Conservation (phyloP, 1,140 invertebrate species). For the Atopsyche davidsoni region DNA sequence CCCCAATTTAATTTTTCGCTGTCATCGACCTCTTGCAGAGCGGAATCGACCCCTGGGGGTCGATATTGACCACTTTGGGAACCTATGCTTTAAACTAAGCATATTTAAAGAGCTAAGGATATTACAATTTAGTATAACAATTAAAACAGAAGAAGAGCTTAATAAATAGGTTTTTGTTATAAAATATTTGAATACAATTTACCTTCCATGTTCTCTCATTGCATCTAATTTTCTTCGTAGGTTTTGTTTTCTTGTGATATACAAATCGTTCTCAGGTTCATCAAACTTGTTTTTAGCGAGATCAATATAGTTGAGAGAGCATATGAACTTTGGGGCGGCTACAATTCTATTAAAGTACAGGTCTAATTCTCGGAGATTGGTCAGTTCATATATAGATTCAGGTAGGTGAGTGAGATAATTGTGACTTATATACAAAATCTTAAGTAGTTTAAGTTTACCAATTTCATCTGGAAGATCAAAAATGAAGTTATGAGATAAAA, state of each 20-base stretch:
- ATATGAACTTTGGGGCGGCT: not conserved
- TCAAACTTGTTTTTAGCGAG: constrained; percentile 14
- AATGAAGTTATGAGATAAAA: constrained; percentile 16
- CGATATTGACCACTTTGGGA: too few species aligned
- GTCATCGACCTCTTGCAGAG: too few species aligned
- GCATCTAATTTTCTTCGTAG: constrained; percentile 3
- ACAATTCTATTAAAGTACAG: constrained; percentile 18
- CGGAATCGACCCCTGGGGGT: too few species aligned
- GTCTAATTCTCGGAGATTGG: constrained; percentile 15
- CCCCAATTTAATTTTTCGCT: too few species aligned
- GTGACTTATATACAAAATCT: constrained; percentile 10
- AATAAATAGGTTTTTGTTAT: too few species aligned
- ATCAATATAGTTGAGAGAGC: constrained; percentile 8
- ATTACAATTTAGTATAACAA: too few species aligned
- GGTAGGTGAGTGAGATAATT: constrained; percentile 14
- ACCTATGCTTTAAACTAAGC: too few species aligned
- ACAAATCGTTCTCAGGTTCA: constrained; percentile 11
- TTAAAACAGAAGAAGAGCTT: too few species aligned
- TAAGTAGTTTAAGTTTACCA: constrained; percentile 3
- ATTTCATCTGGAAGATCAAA: constrained; percentile 5
- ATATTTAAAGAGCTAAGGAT: too few species aligned
- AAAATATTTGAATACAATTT: too few species aligned
- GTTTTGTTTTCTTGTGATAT: constrained; percentile 4
- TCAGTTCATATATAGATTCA: constrained; percentile 3
- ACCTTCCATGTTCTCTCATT: constrained; percentile 3